Percentiles rank a stretch among this genome's conserved stretches.
Conservation (phyloP, 2,797 vertebrate species). For the Coreius guichenoti region DNA sequence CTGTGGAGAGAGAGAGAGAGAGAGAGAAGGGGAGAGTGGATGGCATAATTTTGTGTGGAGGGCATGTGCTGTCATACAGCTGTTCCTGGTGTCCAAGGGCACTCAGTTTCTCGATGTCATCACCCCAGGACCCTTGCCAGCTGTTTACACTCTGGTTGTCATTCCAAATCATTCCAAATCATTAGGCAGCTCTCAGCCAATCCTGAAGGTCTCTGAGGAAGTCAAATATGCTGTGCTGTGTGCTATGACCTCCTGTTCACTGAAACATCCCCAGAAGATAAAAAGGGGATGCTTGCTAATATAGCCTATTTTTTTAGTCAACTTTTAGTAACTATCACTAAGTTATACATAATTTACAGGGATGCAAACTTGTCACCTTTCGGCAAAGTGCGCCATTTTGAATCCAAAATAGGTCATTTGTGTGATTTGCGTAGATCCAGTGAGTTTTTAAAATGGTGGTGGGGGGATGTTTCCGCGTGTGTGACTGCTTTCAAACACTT, state of each 20-base stretch:
- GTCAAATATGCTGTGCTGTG: conserved; percentile 29
- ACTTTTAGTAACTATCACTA: not conserved
- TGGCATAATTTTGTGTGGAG: conserved; percentile 45
- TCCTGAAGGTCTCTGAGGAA: conserved; percentile 35
- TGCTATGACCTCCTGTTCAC: conserved; percentile 14
- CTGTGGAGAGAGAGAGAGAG: not conserved
- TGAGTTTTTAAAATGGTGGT: no score
- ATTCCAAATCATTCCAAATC: conserved; percentile 50
- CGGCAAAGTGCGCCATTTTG: no score
- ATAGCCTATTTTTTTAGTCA: not conserved
- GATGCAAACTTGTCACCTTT: no score
- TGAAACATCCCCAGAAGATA: conserved; percentile 6
- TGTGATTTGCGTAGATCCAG: no score
- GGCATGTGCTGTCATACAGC: conserved; percentile 42
- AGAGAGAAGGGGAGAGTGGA: not conserved
- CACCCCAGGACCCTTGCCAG: conserved; percentile 45
- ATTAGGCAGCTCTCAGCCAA: conserved; percentile 63
- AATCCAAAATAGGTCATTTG: no score
- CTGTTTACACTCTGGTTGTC: conserved; percentile 55
- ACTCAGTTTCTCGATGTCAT: conserved; percentile 51
- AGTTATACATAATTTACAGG: not conserved
- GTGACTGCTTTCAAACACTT: no score
- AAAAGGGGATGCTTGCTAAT: not conserved
- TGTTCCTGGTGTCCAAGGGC: conserved; percentile 53
- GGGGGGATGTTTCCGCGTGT: no score